These are phyloP conservation scores for Dysmachus trigonus DNA, from an alignment of 2,888 invertebrate genomes.

Conservation along the genomic window DNA sequence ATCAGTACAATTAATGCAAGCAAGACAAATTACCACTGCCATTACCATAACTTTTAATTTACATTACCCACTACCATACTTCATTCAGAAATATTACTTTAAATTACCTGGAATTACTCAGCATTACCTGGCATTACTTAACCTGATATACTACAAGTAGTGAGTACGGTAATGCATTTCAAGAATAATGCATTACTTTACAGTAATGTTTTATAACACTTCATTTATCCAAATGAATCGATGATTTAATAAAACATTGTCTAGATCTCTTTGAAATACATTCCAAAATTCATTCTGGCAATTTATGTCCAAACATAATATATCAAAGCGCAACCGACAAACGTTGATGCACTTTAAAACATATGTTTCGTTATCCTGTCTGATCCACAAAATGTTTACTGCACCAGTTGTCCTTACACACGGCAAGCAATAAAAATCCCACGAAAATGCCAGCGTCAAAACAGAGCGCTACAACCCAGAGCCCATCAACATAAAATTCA, in stretches of 20 bases:
- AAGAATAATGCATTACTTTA: too few relatives aligned
- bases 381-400: slow-evolving; percentile 27
- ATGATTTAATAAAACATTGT: neutral
- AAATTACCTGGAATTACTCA: too few relatives aligned
- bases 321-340: neutral
- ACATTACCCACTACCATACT: too few relatives aligned
- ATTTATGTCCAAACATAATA: neutral
- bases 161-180: too few relatives aligned
- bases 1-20: too few relatives aligned
- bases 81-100: too few relatives aligned
- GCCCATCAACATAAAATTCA: slow-evolving; percentile 63
- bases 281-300: neutral
- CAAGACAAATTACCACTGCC: too few relatives aligned
- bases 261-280: neutral
- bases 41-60: too few relatives aligned
- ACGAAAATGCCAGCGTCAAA: slow-evolving; percentile 47
- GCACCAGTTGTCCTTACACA: slow-evolving; percentile 36
- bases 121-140: too few relatives aligned
- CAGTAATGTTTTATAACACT: too few relatives aligned
- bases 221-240: neutral
- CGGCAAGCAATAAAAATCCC: slow-evolving; percentile 39
- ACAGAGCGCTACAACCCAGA: slow-evolving; percentile 45
- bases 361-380: slow-evolving; percentile 19
- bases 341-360: neutral
- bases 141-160: too few relatives aligned